These are phyloP conservation scores for Drosophila imparisetae DNA, from an alignment of 2,888 invertebrate genomes.

Conservation along the genomic window DNA sequence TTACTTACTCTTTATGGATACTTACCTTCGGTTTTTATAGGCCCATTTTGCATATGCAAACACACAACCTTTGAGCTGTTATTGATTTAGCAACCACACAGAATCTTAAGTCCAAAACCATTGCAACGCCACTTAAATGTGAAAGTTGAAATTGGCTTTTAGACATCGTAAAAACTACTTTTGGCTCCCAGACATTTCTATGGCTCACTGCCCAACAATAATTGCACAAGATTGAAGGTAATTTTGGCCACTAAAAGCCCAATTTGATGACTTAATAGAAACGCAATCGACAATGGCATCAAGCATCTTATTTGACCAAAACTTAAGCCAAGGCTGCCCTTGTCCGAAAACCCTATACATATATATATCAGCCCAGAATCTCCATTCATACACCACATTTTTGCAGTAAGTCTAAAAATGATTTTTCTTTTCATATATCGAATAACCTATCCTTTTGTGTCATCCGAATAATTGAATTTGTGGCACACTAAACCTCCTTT, in stretches of 20 bases:
- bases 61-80: constrained; percentile 45
- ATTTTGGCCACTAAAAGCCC: not conserved
- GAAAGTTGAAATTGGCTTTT: constrained; percentile 57
- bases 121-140: constrained; percentile 45
- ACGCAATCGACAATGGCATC: not conserved
- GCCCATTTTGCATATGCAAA: constrained; percentile 38
- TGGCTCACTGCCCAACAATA: constrained; percentile 1
- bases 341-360: not conserved
- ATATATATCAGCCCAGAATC: not conserved
- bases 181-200: constrained; percentile 14
- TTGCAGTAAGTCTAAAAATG: not conserved
- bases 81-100: constrained; percentile 46
- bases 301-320: not conserved
- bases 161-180: constrained; percentile 33
- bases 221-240: constrained; percentile 15
- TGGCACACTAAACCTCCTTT: not conserved
- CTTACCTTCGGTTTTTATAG: constrained; percentile 21
- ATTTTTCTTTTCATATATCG: not conserved
- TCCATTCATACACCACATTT: not conserved
- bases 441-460: not conserved
- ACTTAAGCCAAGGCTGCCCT: not conserved
- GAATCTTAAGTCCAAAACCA: not conserved
- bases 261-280: not conserved
- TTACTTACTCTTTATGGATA: constrained; percentile 16
- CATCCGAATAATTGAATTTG: not conserved